Percentiles rank a stretch among this genome's conserved stretches.
Conservation (phyloP, 2,888 invertebrate species). For the Mesorhabditis sp. region DNA sequence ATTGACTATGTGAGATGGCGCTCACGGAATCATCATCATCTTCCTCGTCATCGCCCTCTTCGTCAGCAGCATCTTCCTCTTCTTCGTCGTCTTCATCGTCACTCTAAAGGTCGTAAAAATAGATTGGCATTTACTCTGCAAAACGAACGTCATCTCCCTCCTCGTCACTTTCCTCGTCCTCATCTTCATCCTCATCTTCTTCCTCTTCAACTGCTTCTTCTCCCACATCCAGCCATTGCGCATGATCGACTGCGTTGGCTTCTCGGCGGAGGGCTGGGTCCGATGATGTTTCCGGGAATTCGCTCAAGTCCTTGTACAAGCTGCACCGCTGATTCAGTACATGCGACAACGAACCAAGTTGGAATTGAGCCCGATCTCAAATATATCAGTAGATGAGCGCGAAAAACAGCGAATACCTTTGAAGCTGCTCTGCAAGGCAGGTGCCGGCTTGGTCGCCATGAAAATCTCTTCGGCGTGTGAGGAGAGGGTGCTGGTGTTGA, state of each 20-base stretch:
- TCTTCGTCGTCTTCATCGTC: slow-evolving; percentile 29
- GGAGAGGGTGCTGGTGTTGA: slow-evolving; percentile 61
- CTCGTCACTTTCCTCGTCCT: slow-evolving; percentile 27
- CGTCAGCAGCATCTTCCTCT: slow-evolving; percentile 29
- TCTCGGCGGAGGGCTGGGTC: slow-evolving; percentile 30
- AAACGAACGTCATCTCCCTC: slow-evolving; percentile 28
- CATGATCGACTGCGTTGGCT: slow-evolving; percentile 23
- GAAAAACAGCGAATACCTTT: slow-evolving; percentile 54
- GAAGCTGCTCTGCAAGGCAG: slow-evolving; percentile 74
- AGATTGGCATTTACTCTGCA: slow-evolving; percentile 20
- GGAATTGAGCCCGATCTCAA: slow-evolving; percentile 78
- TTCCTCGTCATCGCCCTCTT: slow-evolving; percentile 36
- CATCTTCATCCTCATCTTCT: slow-evolving; percentile 38
- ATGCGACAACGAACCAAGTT: slow-evolving; percentile 90
- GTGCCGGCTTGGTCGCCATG: slow-evolving; percentile 86
- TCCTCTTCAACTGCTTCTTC: slow-evolving; percentile 42
- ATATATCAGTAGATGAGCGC: not conserved
- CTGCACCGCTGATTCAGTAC: slow-evolving; percentile 79
- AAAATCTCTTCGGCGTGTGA: slow-evolving; percentile 75
- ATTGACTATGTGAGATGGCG: not conserved
- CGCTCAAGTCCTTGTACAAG: slow-evolving; percentile 84
- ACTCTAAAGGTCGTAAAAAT: slow-evolving; percentile 17
- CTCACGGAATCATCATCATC: slow-evolving; percentile 17
- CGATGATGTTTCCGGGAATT: slow-evolving; percentile 70
- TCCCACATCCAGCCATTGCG: slow-evolving; percentile 30